Conservation (phyloP, 2,113 vertebrate genomes). For the Ranitomeya imitator region DNA sequence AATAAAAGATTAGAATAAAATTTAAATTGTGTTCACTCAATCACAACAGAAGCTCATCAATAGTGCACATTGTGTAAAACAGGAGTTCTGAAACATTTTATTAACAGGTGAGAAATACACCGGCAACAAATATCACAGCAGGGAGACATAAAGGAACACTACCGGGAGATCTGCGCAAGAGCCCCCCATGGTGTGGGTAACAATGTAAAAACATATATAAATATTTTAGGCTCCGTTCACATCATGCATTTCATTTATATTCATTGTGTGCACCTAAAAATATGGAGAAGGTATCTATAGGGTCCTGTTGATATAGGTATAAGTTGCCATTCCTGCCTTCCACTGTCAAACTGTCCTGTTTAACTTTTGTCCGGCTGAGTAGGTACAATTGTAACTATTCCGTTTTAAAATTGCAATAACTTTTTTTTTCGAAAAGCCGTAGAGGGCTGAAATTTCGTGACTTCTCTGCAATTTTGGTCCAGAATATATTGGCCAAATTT, state of each 20-base stretch:
- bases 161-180: not conserved
- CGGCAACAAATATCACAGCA: not conserved
- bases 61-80: constrained; percentile 26
- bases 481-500: too few species aligned
- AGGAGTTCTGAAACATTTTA: not conserved
- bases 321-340: too few species aligned
- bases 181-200: not conserved
- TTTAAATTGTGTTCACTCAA: constrained; percentile 38
- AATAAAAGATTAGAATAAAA: constrained; percentile 43
- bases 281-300: not conserved
- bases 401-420: too few species aligned
- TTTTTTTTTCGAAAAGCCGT: too few species aligned
- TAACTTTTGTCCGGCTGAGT: too few species aligned
- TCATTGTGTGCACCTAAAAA: not conserved
- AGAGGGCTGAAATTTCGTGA: too few species aligned
- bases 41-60: constrained; percentile 36
- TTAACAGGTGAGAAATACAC: constrained; percentile 15
- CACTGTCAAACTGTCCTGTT: too few species aligned
- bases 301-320: not conserved
- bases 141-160: not conserved
- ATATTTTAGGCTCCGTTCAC: not conserved
- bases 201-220: not conserved
- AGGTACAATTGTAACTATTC: too few species aligned
- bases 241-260: not conserved
- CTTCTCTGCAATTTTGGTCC: too few species aligned